phyloP scores from a whole-genome alignment of 2,113 vertebrate species.

The Rhinoptilus africanus region DNA sequence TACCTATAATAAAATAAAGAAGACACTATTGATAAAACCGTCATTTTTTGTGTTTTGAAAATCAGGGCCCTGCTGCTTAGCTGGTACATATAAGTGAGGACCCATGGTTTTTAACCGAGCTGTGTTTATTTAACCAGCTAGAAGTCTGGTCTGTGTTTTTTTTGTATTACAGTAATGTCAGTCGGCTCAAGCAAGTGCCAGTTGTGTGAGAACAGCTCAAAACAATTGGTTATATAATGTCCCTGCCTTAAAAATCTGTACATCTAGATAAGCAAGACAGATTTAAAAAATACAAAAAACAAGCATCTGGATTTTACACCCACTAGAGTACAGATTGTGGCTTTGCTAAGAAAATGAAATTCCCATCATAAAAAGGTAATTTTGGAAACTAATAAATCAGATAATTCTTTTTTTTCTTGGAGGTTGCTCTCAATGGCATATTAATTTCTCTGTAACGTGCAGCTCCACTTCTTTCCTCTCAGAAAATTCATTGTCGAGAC shows the following conservation, averaged over 20 bases:
- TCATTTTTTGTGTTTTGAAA: not conserved
- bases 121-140: not conserved
- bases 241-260: slow-evolving; percentile 6
- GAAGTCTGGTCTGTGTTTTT: not conserved
- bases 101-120: not conserved
- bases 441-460: slow-evolving; percentile 5
- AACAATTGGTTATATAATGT: slow-evolving; percentile 38
- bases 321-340: not conserved
- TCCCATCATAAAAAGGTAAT: slow-evolving; percentile 2
- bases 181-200: not conserved
- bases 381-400: not conserved
- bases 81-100: not conserved
- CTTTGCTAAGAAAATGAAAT: not conserved
- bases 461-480: not conserved
- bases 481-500: not conserved
- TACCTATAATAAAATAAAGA: not conserved
- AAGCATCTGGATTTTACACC: slow-evolving; percentile 19
- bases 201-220: slow-evolving; percentile 16
- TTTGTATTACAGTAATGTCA: not conserved
- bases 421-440: not conserved
- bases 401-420: not conserved
- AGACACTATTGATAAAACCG: not conserved
- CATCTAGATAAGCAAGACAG: slow-evolving; percentile 33
- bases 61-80: not conserved
- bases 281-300: not conserved